These are phyloP conservation scores for Drosophila mulleri DNA, from an alignment of 2,888 invertebrate species.

Conservation along the genomic window DNA sequence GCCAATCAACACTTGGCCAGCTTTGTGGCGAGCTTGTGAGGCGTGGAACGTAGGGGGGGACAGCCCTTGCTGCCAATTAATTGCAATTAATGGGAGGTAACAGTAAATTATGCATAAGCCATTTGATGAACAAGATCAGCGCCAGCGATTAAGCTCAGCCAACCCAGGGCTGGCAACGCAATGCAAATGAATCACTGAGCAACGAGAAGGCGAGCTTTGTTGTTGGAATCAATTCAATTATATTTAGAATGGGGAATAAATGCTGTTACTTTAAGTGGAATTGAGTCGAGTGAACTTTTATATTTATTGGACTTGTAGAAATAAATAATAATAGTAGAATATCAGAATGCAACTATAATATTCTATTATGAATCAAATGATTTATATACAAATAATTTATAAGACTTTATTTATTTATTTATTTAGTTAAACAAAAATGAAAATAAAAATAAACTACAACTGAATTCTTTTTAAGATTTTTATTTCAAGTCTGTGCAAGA, in stretches of 20 bases:
- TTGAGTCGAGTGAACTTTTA: too few relatives aligned
- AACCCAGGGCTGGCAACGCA: constrained; percentile 48
- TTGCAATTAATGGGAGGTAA: constrained; percentile 64
- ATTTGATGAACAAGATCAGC: constrained; percentile 74
- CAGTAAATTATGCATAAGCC: constrained; percentile 67
- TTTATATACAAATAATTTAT: too few relatives aligned
- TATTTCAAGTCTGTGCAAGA: neutral
- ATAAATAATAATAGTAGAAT: too few relatives aligned
- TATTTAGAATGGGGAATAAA: neutral
- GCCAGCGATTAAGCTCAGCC: constrained; percentile 45
- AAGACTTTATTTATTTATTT: too few relatives aligned
- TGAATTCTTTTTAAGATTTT: neutral
- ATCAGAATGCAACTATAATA: too few relatives aligned
- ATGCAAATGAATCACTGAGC: constrained; percentile 15
- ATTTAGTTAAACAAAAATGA: too few relatives aligned
- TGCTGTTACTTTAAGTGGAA: too few relatives aligned
- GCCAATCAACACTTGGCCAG: constrained; percentile 71
- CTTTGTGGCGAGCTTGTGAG: constrained; percentile 1
- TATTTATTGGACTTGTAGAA: too few relatives aligned
- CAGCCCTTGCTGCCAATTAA: constrained; percentile 75
- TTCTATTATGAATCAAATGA: too few relatives aligned
- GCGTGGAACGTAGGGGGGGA: neutral
- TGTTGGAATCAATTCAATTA: neutral
- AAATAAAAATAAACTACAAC: neutral
- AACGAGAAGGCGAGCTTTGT: neutral